These are phyloP conservation scores for Nudaria mundana DNA, from an alignment of 2,888 invertebrate genomes.

Conservation along the genomic window DNA sequence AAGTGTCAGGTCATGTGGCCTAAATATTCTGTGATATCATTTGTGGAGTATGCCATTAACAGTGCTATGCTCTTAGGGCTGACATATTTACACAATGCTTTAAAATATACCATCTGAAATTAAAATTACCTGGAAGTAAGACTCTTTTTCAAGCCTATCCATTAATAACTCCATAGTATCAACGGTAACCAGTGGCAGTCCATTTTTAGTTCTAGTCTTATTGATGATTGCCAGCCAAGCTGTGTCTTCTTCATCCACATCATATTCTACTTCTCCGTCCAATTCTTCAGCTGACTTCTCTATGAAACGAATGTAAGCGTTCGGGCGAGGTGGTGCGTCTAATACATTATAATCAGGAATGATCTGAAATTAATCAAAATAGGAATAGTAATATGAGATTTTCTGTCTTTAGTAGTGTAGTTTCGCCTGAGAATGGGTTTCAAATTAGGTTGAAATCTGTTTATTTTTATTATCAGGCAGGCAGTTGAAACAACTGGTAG, in stretches of 20 bases:
- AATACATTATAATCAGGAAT: constrained; percentile 89
- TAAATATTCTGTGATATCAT: no score
- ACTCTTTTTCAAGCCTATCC: constrained; percentile 99
- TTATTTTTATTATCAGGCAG: no score
- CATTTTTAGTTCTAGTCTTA: constrained; percentile 87
- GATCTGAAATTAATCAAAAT: constrained; percentile 54
- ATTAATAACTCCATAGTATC: constrained; percentile 97
- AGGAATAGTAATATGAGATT: no score
- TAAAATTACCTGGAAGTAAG: constrained; percentile 90
- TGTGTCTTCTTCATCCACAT: constrained; percentile 98
- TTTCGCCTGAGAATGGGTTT: no score
- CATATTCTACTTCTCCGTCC: constrained; percentile 97
- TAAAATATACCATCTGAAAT: no score
- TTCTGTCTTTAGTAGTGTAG: no score
- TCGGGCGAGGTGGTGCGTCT: constrained; percentile 91
- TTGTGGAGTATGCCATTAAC: no score
- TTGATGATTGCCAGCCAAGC: constrained; percentile 96
- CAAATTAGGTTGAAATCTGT: no score
- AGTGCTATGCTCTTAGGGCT: no score
- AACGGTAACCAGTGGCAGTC: constrained; percentile 88
- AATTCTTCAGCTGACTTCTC: constrained; percentile 97
- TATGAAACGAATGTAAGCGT: constrained; percentile 95
- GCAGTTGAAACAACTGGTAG: no score
- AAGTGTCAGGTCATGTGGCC: no score
- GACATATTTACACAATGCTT: no score